Base-by-base conservation (phyloP, 2,113 vertebrate genomes). In the Nymphicus hollandicus region DNA sequence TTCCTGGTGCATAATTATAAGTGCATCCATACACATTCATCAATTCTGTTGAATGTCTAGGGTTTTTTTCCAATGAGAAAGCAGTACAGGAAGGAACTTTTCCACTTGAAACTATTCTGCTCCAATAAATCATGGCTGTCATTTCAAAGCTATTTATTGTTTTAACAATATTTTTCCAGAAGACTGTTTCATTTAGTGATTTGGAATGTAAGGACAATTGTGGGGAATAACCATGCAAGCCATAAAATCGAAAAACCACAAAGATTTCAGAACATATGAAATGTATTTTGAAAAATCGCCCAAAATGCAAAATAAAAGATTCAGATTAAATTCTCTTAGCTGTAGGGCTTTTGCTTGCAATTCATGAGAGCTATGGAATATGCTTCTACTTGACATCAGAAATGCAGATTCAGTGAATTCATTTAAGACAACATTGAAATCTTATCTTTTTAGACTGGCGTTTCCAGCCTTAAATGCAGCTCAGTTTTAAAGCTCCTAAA, bases 351-450 rank as follows among this genome's bases (percentile, higher is more conserved):
- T 96, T 96, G 86, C 89, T 97, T 91, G 79, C 94, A 91, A 81
- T 72, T 91, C 95, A 94, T 93, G 91, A 96, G 47, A 84, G 94
- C 83, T 87, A 78, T 31, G 85, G 88, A 94, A 97, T 95, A 95
- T 2, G 4, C 68, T 95, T 97, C 88, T 88, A 72, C 87, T 95
- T 96, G 92, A 97, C 93, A 97, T 97, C 89, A 97, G 97, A 97
- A 98, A 98, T 96, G 95, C 92, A 98, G 96, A 98, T 97, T 96
- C 83, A 74, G 82, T 95, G 82, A 96, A 97, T 97, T 96, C 39
- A 91, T 97, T 97, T 97, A 96, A 95, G 39, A 86, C 77, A 76
- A 96, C 97, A 96, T 93, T 95, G 91, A 95, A 97, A 97, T 88
- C 86, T 81, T 97, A 94, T 88, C 94, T 95, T 97, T 97, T 97